These are phyloP conservation scores for Cryptophagus acutangulus DNA, from an alignment of 2,888 invertebrate species.

Conservation along the genomic window DNA sequence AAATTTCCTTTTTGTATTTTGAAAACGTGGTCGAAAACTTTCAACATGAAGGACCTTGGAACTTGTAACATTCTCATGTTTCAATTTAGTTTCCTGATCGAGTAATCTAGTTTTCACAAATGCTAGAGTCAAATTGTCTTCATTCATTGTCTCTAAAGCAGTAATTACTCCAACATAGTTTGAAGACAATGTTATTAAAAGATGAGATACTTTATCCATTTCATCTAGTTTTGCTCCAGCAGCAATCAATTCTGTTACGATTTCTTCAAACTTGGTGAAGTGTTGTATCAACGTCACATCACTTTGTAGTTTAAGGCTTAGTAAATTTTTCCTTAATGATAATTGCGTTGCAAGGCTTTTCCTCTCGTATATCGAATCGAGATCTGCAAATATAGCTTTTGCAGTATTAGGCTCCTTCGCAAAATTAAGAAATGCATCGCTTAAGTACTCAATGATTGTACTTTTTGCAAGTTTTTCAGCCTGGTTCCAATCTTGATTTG, in stretches of 20 bases:
- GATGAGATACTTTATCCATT: slow-evolving; percentile 37
- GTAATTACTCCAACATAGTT: slow-evolving; percentile 38
- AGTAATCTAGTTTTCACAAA: slow-evolving; percentile 36
- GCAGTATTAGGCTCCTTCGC: slow-evolving; percentile 9
- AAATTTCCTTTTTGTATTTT: neutral
- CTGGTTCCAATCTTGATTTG: slow-evolving; percentile 11
- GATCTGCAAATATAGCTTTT: slow-evolving; percentile 12
- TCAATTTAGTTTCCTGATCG: slow-evolving; percentile 25
- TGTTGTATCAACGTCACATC: slow-evolving; percentile 24
- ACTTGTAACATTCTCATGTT: slow-evolving; percentile 9
- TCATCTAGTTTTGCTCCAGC: slow-evolving; percentile 39
- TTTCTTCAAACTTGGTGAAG: slow-evolving; percentile 37
- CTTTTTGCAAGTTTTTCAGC: slow-evolving; percentile 11
- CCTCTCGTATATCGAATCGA: slow-evolving; percentile 17
- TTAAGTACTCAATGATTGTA: slow-evolving; percentile 15
- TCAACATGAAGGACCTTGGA: slow-evolving; percentile 4
- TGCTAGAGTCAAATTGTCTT: slow-evolving; percentile 34
- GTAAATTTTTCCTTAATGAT: slow-evolving; percentile 25
- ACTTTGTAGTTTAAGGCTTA: slow-evolving; percentile 25
- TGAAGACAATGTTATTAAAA: slow-evolving; percentile 36
- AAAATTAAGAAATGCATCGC: slow-evolving; percentile 16
- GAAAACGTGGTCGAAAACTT: neutral
- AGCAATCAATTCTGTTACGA: slow-evolving; percentile 35
- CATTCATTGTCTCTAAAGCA: slow-evolving; percentile 38
- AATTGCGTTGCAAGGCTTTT: slow-evolving; percentile 31